Evolutionary conservation across 2,113 vertebrate genomes (phyloP).

Genomic region (Cardinalis cardinalis): DNA sequence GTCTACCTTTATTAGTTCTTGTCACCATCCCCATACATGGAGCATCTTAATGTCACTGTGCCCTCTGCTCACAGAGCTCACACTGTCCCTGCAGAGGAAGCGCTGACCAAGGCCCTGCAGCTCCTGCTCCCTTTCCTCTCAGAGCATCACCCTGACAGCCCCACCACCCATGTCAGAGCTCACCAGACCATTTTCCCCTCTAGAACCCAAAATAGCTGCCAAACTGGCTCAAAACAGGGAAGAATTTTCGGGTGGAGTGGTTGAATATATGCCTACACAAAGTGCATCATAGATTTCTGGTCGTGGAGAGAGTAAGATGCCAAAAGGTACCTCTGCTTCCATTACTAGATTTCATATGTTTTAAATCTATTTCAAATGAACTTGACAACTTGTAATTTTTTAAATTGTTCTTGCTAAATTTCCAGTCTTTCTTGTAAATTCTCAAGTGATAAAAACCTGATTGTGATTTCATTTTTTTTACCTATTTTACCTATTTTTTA

Average conservation of each 20-base stretch:
- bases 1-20: neutral
- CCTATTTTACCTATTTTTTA: neutral
- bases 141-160: neutral
- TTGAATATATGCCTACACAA: neutral
- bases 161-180: neutral
- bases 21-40: no score
- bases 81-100: neutral
- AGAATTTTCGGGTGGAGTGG: neutral
- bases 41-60: no score
- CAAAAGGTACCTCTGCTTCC: neutral
- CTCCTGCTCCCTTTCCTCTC: neutral
- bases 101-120: neutral
- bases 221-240: neutral
- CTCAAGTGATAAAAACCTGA: neutral
- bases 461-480: neutral
- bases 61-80: neutral
- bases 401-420: neutral
- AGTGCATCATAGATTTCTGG: neutral
- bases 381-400: neutral
- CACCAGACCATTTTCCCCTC: accelerated
- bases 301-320: neutral
- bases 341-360: neutral
- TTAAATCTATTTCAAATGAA: neutral
- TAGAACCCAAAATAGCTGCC: neutral
- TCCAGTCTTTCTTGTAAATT: neutral